Evolutionary conservation across 2,797 vertebrate species (phyloP).

Genomic region (Loris lydekkerianus): DNA sequence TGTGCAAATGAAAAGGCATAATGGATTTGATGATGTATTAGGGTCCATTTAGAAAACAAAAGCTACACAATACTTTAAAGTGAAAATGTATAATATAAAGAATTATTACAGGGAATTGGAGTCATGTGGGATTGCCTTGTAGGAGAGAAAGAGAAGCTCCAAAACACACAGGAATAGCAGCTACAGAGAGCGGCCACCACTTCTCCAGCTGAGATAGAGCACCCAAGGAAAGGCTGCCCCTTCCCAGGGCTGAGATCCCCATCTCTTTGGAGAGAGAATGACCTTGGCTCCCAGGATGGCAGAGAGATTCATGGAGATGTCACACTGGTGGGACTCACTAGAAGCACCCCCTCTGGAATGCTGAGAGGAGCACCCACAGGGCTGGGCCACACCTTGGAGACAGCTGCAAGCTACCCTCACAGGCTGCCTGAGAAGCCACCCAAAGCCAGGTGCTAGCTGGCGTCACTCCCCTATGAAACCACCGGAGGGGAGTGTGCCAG

Average conservation of each 20-base stretch:
- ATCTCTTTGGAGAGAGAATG: background rate
- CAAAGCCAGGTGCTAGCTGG: background rate
- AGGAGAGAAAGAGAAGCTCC: background rate
- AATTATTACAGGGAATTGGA: background rate
- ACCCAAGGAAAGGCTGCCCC: background rate
- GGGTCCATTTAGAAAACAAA: background rate
- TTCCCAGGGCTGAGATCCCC: background rate
- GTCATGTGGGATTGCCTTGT: background rate
- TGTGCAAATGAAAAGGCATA: background rate
- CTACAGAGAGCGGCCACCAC: background rate
- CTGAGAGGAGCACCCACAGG: background rate
- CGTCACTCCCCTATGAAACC: rapidly evolving
- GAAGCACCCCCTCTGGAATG: background rate
- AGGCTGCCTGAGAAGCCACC: background rate
- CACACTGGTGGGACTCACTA: background rate
- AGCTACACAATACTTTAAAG: slow-evolving; percentile 27
- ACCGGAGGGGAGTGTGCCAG: background rate
- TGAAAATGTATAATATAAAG: background rate
- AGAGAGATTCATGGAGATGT: background rate
- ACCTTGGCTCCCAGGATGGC: background rate
- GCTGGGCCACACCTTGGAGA: background rate
- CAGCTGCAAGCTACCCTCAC: background rate
- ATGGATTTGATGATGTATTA: background rate
- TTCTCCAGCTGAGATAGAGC: background rate
- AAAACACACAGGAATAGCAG: background rate